Evolutionary conservation across 2,888 invertebrate genomes (phyloP).

Genomic region (Eulithis testata): DNA sequence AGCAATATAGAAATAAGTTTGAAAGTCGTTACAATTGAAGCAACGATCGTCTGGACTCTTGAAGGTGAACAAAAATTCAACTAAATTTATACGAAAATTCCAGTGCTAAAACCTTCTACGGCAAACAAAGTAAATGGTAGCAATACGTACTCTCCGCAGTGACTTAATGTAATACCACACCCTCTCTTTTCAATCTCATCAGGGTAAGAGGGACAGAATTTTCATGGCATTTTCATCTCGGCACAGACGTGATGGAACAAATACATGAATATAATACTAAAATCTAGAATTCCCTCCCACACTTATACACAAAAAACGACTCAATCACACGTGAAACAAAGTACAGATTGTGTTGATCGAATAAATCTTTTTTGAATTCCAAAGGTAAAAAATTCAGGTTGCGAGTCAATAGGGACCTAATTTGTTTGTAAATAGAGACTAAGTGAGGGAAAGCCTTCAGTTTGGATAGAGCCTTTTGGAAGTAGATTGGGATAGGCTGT

Average conservation of each 20-base stretch:
- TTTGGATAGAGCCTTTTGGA: slow-evolving; percentile 60
- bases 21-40: slow-evolving; percentile 62
- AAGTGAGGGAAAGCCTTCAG: slow-evolving; percentile 41
- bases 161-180: slow-evolving; percentile 71
- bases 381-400: slow-evolving; percentile 67
- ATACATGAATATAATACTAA: slow-evolving; percentile 82
- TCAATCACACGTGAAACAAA: slow-evolving; percentile 59
- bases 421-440: slow-evolving; percentile 48
- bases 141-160: slow-evolving; percentile 67
- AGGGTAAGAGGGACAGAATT: slow-evolving; percentile 69
- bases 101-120: slow-evolving; percentile 59
- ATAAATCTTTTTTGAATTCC: slow-evolving; percentile 78
- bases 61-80: slow-evolving; percentile 71
- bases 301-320: slow-evolving; percentile 61
- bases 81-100: slow-evolving; percentile 66
- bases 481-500: slow-evolving; percentile 53
- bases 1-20: slow-evolving; percentile 59
- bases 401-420: slow-evolving; percentile 58
- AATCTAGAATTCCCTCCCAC: slow-evolving; percentile 65
- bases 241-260: slow-evolving; percentile 80
- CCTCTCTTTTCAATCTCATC: slow-evolving; percentile 65
- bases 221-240: slow-evolving; percentile 80
- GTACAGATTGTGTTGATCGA: slow-evolving; percentile 66
- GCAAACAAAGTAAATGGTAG: slow-evolving; percentile 72
- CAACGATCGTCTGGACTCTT: slow-evolving; percentile 69